Base-by-base conservation (phyloP, 1,140 invertebrate genomes). In the Wiebesia pumilae region DNA sequence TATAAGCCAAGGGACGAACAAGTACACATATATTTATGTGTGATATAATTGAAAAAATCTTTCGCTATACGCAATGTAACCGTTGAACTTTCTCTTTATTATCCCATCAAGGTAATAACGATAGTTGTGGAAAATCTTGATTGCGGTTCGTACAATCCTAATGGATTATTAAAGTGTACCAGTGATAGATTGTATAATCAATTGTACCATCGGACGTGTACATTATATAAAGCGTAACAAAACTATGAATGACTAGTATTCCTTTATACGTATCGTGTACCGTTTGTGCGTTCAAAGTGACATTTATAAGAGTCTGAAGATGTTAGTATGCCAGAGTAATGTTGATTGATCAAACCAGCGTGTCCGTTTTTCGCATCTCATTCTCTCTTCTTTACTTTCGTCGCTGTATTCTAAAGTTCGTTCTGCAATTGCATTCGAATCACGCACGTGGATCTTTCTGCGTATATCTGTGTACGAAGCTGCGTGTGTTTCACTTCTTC, bases 361-460 rank as follows among this genome's bases (percentile, higher is more conserved):
- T 30, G 27, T 6, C 58, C 67, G 7, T 40, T 43, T 67, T 24
- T n/a, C n/a, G n/a, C 79, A 14, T 40, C 67, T n/a, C 58, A 65
- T 81, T n/a, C 58, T 40, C 33, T 67, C 38, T 40, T 81, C 40
- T 81, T 81, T 43, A 65, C 40, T 81, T 67, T 65, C 40, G 24
- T 33, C 24, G 33, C 30, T 43, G 24, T 81, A 54, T 35, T n/a
- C 27, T 9, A 21, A 79, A 79, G 27, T 79, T 79, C 24, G 4
- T 58, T 33, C 24, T 30, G n/a, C 16, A 85, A 81, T 85, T 81
- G 84, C 84, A 85, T 85, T 81, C 78, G 84, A n/a, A 30, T 30
- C 40, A 62, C 47, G 33, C 58, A 33, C 77, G n/a, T 54, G 33
- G 33, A 71, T 71, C 69, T 24, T 3, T 21, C 14, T 3, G 12